A percentile compares a stretch with the other conserved stretches of the same genome.
Evolutionary conservation across 1,140 invertebrate species (phyloP).

Genomic region (Drosophila jambulina): DNA sequence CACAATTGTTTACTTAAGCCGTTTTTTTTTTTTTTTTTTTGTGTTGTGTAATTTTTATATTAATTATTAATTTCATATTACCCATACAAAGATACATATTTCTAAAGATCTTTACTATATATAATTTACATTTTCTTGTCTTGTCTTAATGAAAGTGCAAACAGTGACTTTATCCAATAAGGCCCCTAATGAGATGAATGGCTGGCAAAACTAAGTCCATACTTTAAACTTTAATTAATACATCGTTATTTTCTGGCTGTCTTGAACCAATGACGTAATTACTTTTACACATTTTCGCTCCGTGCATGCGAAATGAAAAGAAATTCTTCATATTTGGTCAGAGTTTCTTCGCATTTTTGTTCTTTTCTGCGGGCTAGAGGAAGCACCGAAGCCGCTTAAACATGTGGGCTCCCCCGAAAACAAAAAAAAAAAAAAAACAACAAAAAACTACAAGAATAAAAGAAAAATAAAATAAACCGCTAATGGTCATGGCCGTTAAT

Average conservation of each 20-base stretch:
- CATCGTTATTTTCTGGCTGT: neutral
- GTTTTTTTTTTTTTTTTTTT: neutral
- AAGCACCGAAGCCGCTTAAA: slow-evolving; percentile 61
- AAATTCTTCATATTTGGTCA: slow-evolving; percentile 80
- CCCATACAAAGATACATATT: neutral
- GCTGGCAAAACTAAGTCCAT: no score
- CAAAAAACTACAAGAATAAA: slow-evolving; percentile 14
- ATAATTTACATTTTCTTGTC: neutral
- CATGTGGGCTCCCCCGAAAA: slow-evolving; percentile 54
- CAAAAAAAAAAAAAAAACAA: slow-evolving; percentile 14
- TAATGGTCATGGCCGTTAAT: slow-evolving; percentile 81
- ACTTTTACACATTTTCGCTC: slow-evolving; percentile 5
- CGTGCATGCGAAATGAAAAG: slow-evolving; percentile 48
- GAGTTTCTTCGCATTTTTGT: slow-evolving; percentile 47
- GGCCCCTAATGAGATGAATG: neutral
- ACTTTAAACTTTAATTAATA: no score
- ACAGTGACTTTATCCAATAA: neutral
- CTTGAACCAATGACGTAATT: neutral
- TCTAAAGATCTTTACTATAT: neutral
- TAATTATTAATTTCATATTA: neutral
- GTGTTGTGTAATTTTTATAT: neutral
- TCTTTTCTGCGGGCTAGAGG: slow-evolving; percentile 69
- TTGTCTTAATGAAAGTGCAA: neutral
- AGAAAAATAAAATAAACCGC: slow-evolving; percentile 67
- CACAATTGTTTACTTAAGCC: neutral